Evolutionary conservation across 2,888 invertebrate genomes (phyloP).

Genomic region (Gryllus longicercus): DNA sequence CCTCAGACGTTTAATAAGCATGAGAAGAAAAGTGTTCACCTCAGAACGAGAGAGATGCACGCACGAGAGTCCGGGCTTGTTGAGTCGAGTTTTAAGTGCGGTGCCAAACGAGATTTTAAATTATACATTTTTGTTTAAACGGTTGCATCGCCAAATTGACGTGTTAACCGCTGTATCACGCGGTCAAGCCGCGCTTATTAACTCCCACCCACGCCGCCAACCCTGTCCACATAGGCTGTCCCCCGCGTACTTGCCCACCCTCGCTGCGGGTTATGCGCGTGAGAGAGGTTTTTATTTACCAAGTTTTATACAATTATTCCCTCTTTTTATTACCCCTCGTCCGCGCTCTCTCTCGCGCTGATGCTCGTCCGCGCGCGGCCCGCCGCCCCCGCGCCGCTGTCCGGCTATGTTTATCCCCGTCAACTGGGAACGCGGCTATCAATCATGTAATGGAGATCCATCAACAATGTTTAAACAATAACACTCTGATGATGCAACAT

Average conservation of each 20-base stretch:
- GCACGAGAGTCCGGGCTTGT: too few relatives aligned
- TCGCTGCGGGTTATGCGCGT: not conserved
- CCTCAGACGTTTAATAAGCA: too few relatives aligned
- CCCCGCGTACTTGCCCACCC: not conserved
- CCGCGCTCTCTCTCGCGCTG: not conserved
- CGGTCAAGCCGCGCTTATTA: slow-evolving; percentile 6
- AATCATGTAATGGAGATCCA: slow-evolving; percentile 17
- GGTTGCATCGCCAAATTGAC: slow-evolving; percentile 10
- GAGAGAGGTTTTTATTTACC: slow-evolving; percentile 11
- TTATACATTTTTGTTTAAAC: slow-evolving; percentile 6
- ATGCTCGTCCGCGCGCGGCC: not conserved
- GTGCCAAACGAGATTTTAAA: not conserved
- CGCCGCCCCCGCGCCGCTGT: not conserved
- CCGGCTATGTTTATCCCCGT: slow-evolving; percentile 11
- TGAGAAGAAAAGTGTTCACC: too few relatives aligned
- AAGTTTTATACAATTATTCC: slow-evolving; percentile 17
- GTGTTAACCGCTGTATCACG: slow-evolving; percentile 17
- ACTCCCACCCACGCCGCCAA: not conserved
- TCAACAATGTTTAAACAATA: slow-evolving; percentile 17
- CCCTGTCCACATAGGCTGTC: not conserved
- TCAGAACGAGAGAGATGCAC: too few relatives aligned
- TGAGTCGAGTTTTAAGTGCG: not conserved
- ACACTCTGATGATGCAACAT: slow-evolving; percentile 17
- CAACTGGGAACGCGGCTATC: slow-evolving; percentile 17
- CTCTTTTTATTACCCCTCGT: not conserved